Base-by-base conservation (phyloP, 2,797 vertebrate species). In the Botia kubotai region DNA sequence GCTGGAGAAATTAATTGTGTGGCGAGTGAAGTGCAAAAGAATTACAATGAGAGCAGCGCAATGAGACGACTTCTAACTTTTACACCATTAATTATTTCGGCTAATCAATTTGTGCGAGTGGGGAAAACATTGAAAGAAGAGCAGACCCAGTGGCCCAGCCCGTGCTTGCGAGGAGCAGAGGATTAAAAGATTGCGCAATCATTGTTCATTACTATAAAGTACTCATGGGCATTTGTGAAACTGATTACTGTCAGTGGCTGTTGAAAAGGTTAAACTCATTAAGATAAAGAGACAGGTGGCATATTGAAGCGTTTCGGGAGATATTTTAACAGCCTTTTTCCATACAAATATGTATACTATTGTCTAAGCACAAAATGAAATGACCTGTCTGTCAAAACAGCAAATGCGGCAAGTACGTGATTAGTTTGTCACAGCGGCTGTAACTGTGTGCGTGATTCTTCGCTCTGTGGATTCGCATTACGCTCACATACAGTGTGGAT, bases 221-320 rank as follows among this genome's bases (percentile, higher is more conserved):
- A 60, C 84, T 83, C 69, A 16, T 39, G 39, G 82, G 73, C 70
- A 72, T 85, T 85, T 46, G 46, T 69, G 48, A 55, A 89, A 88
- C 79, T 87, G 87, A 91, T 67, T 83, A 86, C 86, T 84, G 88
- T 88, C 89, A 82, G 65, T 50, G 82, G 87, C 83, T 86, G 86
- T 80, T 82, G 74, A 86, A 92, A 93, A 93, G 93, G 92, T 93
- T 91, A 92, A 90, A 89, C 85, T 90, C 91, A 94, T 93, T 93
- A 93, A 60, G 80, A 71, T 65, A 77, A 88, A 87, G 86, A 84
- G 92, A 91, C 91, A 93, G 91, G 92, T 92, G 90, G 87, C 87
- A 82, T 85, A 90, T 82, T 87, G 83, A 82, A 36, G 72, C 6
- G 2, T 86, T 72, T 87, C 82, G 83, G 83, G 75, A 71, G 81